Evolutionary conservation across 2,113 vertebrate species (phyloP).

Genomic region (Neotoma lepida): DNA sequence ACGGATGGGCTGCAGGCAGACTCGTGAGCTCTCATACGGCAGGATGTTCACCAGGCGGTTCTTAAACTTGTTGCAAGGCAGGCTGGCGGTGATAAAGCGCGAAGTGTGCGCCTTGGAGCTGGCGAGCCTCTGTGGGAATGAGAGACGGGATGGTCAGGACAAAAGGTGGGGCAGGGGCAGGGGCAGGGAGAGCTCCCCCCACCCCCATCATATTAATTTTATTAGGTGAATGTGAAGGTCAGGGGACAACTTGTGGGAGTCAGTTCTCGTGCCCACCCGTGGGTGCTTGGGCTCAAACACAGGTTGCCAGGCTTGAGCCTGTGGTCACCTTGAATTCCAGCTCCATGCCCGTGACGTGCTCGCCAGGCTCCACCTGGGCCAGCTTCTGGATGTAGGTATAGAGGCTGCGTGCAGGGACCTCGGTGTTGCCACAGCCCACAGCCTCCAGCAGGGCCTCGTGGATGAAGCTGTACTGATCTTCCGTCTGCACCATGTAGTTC

Average conservation of each 20-base stretch:
- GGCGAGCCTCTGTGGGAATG: slow-evolving; percentile 91
- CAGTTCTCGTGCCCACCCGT: not conserved
- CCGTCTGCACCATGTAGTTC: slow-evolving; percentile 99
- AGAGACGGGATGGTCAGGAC: not conserved
- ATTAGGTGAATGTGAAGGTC: not conserved
- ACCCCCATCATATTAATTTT: not conserved
- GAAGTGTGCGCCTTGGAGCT: slow-evolving; percentile 99
- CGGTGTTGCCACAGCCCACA: slow-evolving; percentile 96
- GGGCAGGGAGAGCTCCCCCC: too few species aligned
- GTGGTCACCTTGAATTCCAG: slow-evolving; percentile 96
- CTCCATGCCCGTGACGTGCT: slow-evolving; percentile 98
- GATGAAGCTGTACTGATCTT: slow-evolving; percentile 99
- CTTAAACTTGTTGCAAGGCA: slow-evolving; percentile 99
- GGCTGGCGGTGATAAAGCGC: slow-evolving; percentile 98
- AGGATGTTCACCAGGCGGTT: slow-evolving; percentile 99
- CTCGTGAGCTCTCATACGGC: slow-evolving; percentile 97
- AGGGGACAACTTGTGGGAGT: not conserved
- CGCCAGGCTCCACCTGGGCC: slow-evolving; percentile 93
- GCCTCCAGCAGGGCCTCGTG: slow-evolving; percentile 98
- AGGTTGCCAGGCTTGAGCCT: not conserved
- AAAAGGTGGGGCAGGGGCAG: not conserved
- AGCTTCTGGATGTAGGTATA: slow-evolving; percentile 98
- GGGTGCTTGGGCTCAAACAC: not conserved
- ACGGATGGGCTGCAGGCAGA: slow-evolving; percentile 98
- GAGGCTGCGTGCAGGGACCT: slow-evolving; percentile 95